These are phyloP conservation scores for Orthonevra nobilis DNA, from an alignment of 2,888 invertebrate species.

Conservation along the genomic window DNA sequence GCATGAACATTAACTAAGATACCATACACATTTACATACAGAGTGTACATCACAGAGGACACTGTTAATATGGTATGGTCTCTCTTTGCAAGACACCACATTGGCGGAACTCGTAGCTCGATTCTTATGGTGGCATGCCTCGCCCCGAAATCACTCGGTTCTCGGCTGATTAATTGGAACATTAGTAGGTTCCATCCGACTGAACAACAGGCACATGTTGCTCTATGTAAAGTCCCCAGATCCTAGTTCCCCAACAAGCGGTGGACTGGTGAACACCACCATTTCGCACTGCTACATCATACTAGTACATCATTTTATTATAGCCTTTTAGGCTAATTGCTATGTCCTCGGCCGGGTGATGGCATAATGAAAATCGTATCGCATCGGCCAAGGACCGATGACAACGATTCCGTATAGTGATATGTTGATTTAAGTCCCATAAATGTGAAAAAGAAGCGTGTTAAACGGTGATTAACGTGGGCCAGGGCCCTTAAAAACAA, in stretches of 20 bases:
- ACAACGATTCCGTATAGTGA: constrained; percentile 5
- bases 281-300: constrained; percentile 34
- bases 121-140: not conserved
- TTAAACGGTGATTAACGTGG: constrained; percentile 41
- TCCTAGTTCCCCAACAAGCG: constrained; percentile 6
- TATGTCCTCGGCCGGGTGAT: constrained; percentile 39
- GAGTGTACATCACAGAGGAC: constrained; percentile 45
- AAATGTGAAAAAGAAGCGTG: constrained; percentile 45
- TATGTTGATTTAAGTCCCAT: constrained; percentile 30
- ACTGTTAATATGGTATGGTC: constrained; percentile 50
- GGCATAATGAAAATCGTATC: too few relatives aligned
- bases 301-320: constrained; percentile 56
- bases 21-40: constrained; percentile 53
- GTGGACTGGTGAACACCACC: constrained; percentile 41
- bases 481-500: constrained; percentile 41
- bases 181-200: constrained; percentile 60
- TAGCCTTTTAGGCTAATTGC: constrained; percentile 65
- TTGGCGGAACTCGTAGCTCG: not conserved
- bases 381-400: too few relatives aligned
- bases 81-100: not conserved
- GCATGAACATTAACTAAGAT: constrained; percentile 58
- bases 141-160: constrained; percentile 36
- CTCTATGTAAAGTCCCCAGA: constrained; percentile 29
- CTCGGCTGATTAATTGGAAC: constrained; percentile 62
- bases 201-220: constrained; percentile 57